phyloP scores from a whole-genome alignment of 2,888 invertebrate species.

The Leptinotarsa peninsularis region DNA sequence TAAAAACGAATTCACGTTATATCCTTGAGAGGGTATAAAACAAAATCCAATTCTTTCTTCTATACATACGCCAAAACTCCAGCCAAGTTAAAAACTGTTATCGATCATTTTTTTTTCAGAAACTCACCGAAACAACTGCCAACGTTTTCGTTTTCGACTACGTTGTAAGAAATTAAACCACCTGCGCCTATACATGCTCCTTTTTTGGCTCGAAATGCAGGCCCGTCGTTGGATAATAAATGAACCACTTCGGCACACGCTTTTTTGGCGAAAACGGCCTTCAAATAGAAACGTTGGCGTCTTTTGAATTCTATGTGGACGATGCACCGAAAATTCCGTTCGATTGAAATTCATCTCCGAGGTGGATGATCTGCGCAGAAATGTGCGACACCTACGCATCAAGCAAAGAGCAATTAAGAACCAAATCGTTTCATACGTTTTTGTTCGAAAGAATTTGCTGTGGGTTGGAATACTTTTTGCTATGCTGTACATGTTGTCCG shows the following conservation, averaged over 20 bases:
- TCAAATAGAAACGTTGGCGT: conserved; percentile 2
- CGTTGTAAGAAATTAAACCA: neutral
- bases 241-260: conserved; percentile 1
- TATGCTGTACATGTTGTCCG: neutral
- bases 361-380: conserved; percentile 3
- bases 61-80: neutral
- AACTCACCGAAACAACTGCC: conserved; percentile 10
- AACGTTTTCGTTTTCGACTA: neutral
- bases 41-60: neutral
- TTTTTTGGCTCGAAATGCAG: conserved; percentile 5
- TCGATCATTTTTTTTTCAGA: neutral
- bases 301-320: neutral
- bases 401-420: neutral
- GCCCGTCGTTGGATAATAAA: neutral
- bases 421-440: neutral
- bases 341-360: neutral
- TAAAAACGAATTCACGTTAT: too few relatives aligned
- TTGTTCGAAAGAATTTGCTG: too few relatives aligned
- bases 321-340: conserved; percentile 1
- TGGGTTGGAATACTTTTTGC: neutral
- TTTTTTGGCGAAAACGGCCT: neutral
- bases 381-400: neutral
- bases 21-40: neutral
- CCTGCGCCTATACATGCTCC: neutral
- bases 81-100: neutral